phyloP scores from a whole-genome alignment of 53 echinoderm and acorn worm genomes.

The Echinometra lucunter region DNA sequence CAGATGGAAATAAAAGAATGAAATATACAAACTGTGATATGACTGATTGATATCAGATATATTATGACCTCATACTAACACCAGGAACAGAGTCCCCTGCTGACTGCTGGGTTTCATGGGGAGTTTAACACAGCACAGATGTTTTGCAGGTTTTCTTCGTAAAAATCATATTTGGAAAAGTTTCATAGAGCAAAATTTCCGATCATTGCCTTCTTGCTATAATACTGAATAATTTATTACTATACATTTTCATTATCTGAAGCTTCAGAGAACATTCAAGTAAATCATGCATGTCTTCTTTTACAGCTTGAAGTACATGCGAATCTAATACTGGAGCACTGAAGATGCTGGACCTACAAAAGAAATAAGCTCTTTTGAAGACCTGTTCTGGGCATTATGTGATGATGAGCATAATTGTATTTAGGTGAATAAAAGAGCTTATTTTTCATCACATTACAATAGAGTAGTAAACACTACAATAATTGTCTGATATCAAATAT shows the following conservation, averaged over 20 bases:
- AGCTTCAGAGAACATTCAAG: background rate
- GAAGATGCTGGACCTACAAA: no score
- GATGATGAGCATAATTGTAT: no score
- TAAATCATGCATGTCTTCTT: no score
- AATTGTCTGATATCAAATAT: no score
- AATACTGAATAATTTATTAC: background rate
- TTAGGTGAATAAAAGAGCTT: no score
- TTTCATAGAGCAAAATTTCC: background rate
- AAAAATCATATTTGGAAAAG: background rate
- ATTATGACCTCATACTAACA: background rate
- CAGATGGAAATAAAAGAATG: background rate
- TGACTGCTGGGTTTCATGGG: background rate
- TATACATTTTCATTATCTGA: background rate
- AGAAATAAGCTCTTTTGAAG: no score
- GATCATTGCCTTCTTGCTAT: background rate
- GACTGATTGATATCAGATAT: background rate
- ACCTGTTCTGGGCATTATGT: no score
- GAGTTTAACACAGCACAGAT: background rate
- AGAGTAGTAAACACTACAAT: no score
- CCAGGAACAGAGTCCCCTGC: background rate
- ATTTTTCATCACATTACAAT: no score
- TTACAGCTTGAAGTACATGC: no score
- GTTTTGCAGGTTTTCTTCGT: background rate
- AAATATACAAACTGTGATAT: background rate
- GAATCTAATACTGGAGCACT: no score